Evolutionary conservation across 2,797 vertebrate species (phyloP).

Genomic region (Enoplosus armatus): DNA sequence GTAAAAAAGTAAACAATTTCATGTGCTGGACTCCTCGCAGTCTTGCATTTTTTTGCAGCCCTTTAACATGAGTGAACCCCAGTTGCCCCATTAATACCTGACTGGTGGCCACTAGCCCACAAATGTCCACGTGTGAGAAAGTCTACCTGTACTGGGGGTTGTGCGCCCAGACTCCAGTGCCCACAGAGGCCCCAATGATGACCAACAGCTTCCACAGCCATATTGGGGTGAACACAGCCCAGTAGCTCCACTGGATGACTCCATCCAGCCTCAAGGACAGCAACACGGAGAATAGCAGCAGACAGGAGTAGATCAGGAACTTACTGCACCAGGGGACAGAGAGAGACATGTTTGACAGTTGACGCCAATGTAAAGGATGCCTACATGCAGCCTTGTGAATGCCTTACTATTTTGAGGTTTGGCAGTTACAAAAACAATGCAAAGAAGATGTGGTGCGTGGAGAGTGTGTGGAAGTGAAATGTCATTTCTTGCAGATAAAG

Average conservation of each 20-base stretch:
- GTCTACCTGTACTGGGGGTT: slow-evolving; percentile 98
- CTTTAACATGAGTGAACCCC: too few species aligned
- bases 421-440: background rate
- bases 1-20: too few species aligned
- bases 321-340: slow-evolving; percentile 84
- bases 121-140: background rate
- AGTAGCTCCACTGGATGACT: slow-evolving; percentile 98
- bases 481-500: background rate
- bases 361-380: background rate
- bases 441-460: too few species aligned
- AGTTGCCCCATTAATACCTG: background rate
- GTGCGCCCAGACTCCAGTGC: slow-evolving; percentile 97
- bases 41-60: too few species aligned
- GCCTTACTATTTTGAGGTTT: background rate
- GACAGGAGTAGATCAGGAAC: slow-evolving; percentile 97
- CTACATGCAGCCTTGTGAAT: too few species aligned
- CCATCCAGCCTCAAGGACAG: slow-evolving; percentile 94
- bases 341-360: background rate
- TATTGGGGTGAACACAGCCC: slow-evolving; percentile 97
- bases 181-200: slow-evolving; percentile 95
- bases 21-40: too few species aligned
- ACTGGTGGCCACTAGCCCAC: background rate
- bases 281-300: slow-evolving; percentile 97
- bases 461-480: background rate
- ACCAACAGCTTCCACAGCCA: slow-evolving; percentile 99